Percentiles rank a stretch among this genome's conserved stretches.
Conservation (phyloP, 2,888 invertebrate species). For the Andrena marginata region DNA sequence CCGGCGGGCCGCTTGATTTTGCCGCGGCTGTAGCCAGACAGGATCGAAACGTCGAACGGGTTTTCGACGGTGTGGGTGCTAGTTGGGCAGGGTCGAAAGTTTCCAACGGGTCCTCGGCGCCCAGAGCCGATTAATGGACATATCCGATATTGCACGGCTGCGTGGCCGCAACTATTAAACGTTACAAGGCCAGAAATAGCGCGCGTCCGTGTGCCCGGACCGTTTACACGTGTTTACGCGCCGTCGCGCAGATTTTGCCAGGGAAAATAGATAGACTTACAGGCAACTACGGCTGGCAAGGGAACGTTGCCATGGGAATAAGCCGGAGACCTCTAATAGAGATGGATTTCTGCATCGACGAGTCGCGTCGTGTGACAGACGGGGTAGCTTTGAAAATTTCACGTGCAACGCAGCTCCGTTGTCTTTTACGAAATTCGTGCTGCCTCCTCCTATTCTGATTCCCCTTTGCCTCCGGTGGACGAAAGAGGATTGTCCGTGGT, state of each 20-base stretch:
- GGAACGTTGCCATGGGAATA: conserved; percentile 79
- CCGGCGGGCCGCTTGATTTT: background rate
- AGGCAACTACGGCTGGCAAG: conserved; percentile 43
- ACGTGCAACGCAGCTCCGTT: conserved; percentile 27
- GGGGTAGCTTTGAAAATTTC: conserved; percentile 59
- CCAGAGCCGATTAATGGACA: conserved; percentile 69
- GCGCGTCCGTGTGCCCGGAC: conserved; percentile 7
- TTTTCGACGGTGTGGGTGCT: background rate
- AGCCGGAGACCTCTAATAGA: conserved; percentile 78
- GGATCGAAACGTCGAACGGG: conserved; percentile 2
- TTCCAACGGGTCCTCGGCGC: conserved; percentile 48
- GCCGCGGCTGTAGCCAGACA: background rate
- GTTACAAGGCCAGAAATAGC: conserved; percentile 59
- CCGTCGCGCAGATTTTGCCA: conserved; percentile 53
- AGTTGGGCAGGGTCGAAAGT: conserved; percentile 52
- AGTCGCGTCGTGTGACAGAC: conserved; percentile 57
- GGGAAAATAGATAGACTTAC: conserved; percentile 64
- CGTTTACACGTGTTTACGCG: conserved; percentile 57
- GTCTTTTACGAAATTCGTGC: conserved; percentile 18
- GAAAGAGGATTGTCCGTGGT: background rate
- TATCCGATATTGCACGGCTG: conserved; percentile 69
- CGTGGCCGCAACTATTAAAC: conserved; percentile 64
- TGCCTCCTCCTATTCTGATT: background rate
- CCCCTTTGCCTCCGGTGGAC: background rate
- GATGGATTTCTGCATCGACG: conserved; percentile 72